Conservation (phyloP, 2,113 vertebrate species). For the Eublepharis macularius region DNA sequence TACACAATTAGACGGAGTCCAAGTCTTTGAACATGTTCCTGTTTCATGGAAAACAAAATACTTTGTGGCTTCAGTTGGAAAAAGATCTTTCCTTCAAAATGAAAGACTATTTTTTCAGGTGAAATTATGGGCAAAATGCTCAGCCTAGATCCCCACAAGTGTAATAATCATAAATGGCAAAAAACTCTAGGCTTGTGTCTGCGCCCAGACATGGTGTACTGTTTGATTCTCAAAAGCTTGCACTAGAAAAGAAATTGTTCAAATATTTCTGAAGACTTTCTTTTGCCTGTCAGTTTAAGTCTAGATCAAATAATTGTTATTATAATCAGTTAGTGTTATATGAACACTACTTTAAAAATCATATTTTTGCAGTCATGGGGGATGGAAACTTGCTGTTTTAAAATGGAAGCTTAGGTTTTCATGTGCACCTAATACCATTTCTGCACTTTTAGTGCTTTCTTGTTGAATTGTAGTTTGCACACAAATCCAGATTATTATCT, state of each 20-base stretch:
- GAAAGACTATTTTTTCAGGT: background rate
- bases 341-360: too few relatives aligned
- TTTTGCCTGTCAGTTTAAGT: background rate
- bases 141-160: background rate
- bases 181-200: too few relatives aligned
- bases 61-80: background rate
- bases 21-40: background rate
- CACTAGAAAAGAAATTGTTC: background rate
- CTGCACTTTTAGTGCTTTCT: background rate
- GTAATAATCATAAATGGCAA: background rate
- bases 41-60: background rate
- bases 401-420: background rate
- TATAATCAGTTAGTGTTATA: too few relatives aligned
- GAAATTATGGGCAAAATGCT: background rate
- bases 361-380: background rate
- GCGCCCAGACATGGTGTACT: too few relatives aligned
- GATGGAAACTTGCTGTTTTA: background rate
- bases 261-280: background rate
- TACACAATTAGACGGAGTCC: background rate
- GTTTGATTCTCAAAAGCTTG: too few relatives aligned
- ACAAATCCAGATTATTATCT: background rate
- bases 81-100: background rate
- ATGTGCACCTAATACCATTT: background rate
- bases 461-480: background rate
- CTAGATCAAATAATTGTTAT: background rate